Conservation (phyloP, 2,113 vertebrate species). For the Aramus guarauna region DNA sequence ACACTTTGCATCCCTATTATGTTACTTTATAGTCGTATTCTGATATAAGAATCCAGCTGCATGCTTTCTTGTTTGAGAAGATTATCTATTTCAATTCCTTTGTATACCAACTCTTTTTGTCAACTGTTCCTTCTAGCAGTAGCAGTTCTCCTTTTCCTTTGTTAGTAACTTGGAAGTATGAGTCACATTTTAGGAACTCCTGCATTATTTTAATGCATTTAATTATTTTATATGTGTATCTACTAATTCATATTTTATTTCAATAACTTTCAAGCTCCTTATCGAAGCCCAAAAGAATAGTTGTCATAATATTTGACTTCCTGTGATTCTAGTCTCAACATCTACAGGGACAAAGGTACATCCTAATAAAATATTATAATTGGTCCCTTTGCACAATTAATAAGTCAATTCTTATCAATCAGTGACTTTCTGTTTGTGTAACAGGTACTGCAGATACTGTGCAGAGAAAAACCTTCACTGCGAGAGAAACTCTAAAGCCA, state of each 20-base stretch:
- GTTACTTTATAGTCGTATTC: background rate
- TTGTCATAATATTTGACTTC: constrained; percentile 48
- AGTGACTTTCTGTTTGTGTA: constrained; percentile 13
- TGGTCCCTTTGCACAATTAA: constrained; percentile 47
- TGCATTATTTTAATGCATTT: background rate
- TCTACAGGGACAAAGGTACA: constrained; percentile 17
- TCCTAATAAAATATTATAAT: constrained; percentile 46
- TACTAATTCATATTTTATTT: constrained; percentile 40
- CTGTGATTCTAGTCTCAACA: background rate
- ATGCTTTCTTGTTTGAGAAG: background rate
- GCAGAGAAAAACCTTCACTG: background rate
- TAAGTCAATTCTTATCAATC: constrained; percentile 46
- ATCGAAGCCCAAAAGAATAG: constrained; percentile 32
- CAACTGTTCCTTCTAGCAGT: background rate
- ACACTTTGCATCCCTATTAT: background rate
- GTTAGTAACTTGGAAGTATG: background rate
- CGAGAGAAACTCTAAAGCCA: background rate
- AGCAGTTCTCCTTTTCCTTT: background rate
- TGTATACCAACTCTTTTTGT: background rate
- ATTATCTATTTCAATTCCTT: background rate
- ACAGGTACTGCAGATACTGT: background rate
- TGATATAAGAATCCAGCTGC: background rate
- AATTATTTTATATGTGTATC: background rate
- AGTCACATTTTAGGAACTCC: background rate
- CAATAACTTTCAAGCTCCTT: constrained; percentile 10